A percentile compares a stretch with the other conserved stretches of the same genome.
These are phyloP conservation scores for Aselliscus stoliczkanus DNA, from an alignment of 2,797 vertebrate species.

Conservation along the genomic window DNA sequence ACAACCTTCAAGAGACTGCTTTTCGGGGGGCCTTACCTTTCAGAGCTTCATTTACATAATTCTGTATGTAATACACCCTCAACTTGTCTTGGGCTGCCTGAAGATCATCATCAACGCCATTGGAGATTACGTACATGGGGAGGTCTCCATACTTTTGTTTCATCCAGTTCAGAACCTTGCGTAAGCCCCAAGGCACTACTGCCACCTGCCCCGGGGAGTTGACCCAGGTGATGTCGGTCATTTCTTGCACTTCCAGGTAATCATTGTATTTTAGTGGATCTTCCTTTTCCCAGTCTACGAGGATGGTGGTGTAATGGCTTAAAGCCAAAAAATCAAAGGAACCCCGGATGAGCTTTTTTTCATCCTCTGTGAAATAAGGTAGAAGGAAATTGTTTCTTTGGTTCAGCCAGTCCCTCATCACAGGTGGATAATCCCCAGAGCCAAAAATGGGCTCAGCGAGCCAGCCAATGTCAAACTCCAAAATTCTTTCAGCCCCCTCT, in stretches of 20 bases:
- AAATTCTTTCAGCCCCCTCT: constrained; percentile 89
- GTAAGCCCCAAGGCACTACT: constrained; percentile 96
- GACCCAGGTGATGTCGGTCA: constrained; percentile 95
- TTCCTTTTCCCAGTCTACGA: constrained; percentile 92
- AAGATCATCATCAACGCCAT: constrained; percentile 90
- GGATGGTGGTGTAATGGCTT: constrained; percentile 93
- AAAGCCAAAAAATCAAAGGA: constrained; percentile 96
- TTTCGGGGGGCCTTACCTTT: constrained; percentile 88
- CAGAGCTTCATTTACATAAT: constrained; percentile 95
- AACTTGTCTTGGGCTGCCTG: constrained; percentile 88
- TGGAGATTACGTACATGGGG: constrained; percentile 91
- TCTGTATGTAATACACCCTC: constrained; percentile 92
- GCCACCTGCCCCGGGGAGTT: constrained; percentile 86
- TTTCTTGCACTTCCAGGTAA: constrained; percentile 90
- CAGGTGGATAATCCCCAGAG: constrained; percentile 90
- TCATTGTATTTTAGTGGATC: constrained; percentile 88
- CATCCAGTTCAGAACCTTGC: constrained; percentile 94
- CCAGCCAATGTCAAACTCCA: constrained; percentile 93
- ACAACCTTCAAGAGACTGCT: not conserved
- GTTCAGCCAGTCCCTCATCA: constrained; percentile 92
- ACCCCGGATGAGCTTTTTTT: constrained; percentile 87
- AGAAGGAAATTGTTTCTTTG: constrained; percentile 88
- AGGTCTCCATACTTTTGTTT: constrained; percentile 86
- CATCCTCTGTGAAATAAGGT: constrained; percentile 91
- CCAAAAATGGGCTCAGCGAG: constrained; percentile 96